Percentiles rank a stretch among this genome's conserved stretches.
These are phyloP conservation scores for Hystrix cristata DNA, from an alignment of 2,113 vertebrate species.

Conservation along the genomic window DNA sequence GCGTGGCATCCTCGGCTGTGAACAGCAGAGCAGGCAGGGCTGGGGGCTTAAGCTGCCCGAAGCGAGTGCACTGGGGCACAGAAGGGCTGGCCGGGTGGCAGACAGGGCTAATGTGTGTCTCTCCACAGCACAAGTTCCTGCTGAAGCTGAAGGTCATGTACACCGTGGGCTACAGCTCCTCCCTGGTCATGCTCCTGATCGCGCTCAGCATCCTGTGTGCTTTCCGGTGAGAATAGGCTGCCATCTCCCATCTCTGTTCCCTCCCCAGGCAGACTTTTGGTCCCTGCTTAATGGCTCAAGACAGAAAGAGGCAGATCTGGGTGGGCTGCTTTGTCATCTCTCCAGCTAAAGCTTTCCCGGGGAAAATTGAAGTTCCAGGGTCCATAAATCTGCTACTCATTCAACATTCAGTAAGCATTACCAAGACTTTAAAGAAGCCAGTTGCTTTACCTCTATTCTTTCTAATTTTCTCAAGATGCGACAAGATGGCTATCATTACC, in stretches of 20 bases:
- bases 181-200: slow-evolving; percentile 91
- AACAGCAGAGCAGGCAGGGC: background rate
- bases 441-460: background rate
- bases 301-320: background rate
- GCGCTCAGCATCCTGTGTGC: slow-evolving; percentile 92
- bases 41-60: background rate
- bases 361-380: background rate
- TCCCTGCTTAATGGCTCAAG: background rate
- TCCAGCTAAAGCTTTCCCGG: background rate
- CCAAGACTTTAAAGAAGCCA: background rate
- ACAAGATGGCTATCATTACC: background rate
- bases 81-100: background rate
- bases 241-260: background rate
- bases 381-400: background rate
- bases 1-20: background rate
- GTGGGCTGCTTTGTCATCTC: background rate
- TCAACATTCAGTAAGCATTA: background rate
- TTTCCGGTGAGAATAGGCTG: slow-evolving; percentile 91
- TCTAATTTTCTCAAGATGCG: slow-evolving; percentile 11
- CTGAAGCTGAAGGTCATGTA: slow-evolving; percentile 95
- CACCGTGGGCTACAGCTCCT: slow-evolving; percentile 93
- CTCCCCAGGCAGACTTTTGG: background rate
- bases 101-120: slow-evolving; percentile 46
- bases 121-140: slow-evolving; percentile 90
- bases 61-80: background rate